Evolutionary conservation across 1,140 invertebrate species (phyloP).

Genomic region (Drosophila varians): DNA sequence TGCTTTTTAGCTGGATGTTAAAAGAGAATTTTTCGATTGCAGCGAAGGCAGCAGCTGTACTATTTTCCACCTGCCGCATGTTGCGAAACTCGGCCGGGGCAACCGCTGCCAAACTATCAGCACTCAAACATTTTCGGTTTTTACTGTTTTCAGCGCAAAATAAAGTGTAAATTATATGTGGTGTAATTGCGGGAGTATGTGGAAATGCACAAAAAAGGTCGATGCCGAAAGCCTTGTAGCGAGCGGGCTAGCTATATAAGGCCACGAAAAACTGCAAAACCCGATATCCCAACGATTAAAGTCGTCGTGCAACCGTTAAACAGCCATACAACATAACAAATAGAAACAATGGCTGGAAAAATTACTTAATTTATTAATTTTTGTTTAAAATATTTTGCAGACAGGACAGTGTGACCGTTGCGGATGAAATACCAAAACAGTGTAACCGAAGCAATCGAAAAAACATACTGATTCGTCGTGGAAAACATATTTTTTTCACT

Average conservation of each 20-base stretch:
- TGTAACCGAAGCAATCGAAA: no score
- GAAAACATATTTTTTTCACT: no score
- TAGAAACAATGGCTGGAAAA: constrained; percentile 21
- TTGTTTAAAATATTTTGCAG: constrained; percentile 70
- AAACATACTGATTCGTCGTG: no score
- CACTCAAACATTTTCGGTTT: constrained; percentile 25
- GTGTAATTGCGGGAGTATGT: constrained; percentile 11
- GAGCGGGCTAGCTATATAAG: constrained; percentile 16
- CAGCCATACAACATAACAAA: constrained; percentile 15
- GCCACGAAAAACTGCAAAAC: neutral
- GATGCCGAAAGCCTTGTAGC: constrained; percentile 31
- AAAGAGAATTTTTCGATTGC: neutral
- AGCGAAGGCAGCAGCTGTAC: constrained; percentile 13
- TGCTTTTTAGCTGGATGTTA: constrained; percentile 19
- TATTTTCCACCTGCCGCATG: constrained; percentile 56
- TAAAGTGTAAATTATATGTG: constrained; percentile 18
- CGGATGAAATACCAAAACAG: constrained; percentile 4
- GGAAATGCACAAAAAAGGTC: constrained; percentile 38
- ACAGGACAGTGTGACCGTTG: constrained; percentile 47
- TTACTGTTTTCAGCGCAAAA: constrained; percentile 18
- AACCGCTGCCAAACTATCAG: constrained; percentile 20
- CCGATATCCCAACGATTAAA: neutral
- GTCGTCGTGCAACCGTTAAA: constrained; percentile 11
- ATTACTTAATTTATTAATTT: constrained; percentile 49
- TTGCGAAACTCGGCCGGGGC: constrained; percentile 33